Evolutionary conservation across 2,797 vertebrate genomes (phyloP).

Genomic region (Xiphophorus birchmanni): DNA sequence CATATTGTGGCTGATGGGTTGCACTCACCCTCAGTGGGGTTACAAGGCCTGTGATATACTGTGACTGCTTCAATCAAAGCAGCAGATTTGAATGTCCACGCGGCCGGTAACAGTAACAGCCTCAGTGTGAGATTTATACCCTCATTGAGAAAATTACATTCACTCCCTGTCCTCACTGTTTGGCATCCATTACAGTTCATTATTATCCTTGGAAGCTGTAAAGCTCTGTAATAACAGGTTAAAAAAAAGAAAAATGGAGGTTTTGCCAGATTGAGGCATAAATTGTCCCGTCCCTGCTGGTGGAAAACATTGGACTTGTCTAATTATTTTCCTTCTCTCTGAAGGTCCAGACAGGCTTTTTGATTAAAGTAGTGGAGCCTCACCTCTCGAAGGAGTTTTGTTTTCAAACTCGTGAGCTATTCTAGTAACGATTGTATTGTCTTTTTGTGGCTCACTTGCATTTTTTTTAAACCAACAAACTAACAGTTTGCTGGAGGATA

Average conservation of each 20-base stretch:
- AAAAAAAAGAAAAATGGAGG: slow-evolving; percentile 63
- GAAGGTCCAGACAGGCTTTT: background rate
- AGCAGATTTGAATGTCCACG: slow-evolving; percentile 80
- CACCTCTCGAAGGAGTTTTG: background rate
- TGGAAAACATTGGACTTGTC: slow-evolving; percentile 70
- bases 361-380: slow-evolving; percentile 8
- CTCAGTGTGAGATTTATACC: slow-evolving; percentile 77
- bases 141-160: slow-evolving; percentile 81
- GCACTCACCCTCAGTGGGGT: slow-evolving; percentile 80
- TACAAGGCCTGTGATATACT: slow-evolving; percentile 72
- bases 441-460: no score
- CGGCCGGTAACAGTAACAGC: slow-evolving; percentile 69
- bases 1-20: slow-evolving; percentile 75
- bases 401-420: background rate
- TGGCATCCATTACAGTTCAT: slow-evolving; percentile 80
- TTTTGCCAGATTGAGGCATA: slow-evolving; percentile 79
- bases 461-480: background rate
- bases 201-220: slow-evolving; percentile 65
- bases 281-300: slow-evolving; percentile 74
- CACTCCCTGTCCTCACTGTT: slow-evolving; percentile 75
- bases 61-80: slow-evolving; percentile 82
- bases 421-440: background rate
- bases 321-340: slow-evolving; percentile 62
- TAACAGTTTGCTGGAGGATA: background rate
- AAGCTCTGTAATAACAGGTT: slow-evolving; percentile 67